A percentile compares a stretch with the other conserved stretches of the same genome.
Evolutionary conservation across 2,888 invertebrate genomes (phyloP).

Genomic region (Nasonovia ribisnigri): DNA sequence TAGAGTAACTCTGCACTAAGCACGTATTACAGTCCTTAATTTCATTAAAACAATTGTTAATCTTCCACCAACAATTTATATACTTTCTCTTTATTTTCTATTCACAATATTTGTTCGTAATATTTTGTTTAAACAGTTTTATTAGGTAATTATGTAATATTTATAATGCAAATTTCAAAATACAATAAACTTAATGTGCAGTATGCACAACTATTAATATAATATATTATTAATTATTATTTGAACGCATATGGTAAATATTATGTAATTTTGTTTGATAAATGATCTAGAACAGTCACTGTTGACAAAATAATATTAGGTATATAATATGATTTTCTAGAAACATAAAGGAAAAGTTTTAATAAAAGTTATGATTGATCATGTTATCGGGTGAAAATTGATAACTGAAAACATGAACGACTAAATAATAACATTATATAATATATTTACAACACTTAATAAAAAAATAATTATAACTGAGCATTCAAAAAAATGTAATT

Average conservation of each 20-base stretch:
- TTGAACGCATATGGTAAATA: not conserved
- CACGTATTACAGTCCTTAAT: not conserved
- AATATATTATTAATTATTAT: not conserved
- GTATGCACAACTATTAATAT: not conserved
- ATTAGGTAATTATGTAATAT: not conserved
- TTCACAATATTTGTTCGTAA: not conserved
- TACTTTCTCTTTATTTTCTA: too few relatives aligned
- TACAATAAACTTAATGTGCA: not conserved
- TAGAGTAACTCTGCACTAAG: not conserved
- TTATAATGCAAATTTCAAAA: not conserved
- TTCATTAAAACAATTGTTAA: not conserved
- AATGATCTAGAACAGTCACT: not conserved
- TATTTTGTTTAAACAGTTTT: not conserved
- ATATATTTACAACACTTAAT: too few relatives aligned
- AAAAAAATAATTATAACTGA: too few relatives aligned
- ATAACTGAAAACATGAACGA: too few relatives aligned
- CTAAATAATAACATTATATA: too few relatives aligned
- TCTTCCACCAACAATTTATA: not conserved
- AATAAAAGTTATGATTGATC: not conserved
- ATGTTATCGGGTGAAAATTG: not conserved
- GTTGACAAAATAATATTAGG: not conserved
- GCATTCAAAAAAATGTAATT: too few relatives aligned
- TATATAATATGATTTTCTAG: not conserved
- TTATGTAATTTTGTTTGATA: not conserved
- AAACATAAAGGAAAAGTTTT: not conserved